Evolutionary conservation across 2,888 invertebrate species (phyloP).

Genomic region (Neria commutata): DNA sequence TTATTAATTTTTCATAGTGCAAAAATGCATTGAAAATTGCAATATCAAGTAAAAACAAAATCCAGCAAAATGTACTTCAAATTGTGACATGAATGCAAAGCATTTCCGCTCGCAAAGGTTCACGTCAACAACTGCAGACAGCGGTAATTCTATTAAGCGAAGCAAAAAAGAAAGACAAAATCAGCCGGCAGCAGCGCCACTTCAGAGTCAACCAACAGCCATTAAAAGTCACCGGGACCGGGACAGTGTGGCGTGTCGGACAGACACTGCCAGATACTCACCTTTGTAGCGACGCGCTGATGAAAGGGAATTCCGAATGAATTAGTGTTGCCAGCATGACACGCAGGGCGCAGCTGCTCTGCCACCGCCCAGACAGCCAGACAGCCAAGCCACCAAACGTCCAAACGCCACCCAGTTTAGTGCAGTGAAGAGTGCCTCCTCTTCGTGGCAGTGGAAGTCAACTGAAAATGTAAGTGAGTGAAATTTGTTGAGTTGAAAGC

Average conservation of each 20-base stretch:
- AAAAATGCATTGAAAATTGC: too few relatives aligned
- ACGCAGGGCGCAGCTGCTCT: neutral
- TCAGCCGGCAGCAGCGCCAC: conserved; percentile 14
- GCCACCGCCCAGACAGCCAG: neutral
- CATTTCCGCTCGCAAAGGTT: too few relatives aligned
- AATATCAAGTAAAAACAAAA: too few relatives aligned
- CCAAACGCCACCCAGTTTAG: neutral
- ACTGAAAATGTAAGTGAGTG: neutral
- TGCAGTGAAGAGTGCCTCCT: too few relatives aligned
- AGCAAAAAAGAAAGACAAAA: too few relatives aligned
- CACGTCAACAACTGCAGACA: too few relatives aligned
- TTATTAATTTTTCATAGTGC: too few relatives aligned
- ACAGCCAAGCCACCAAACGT: too few relatives aligned
- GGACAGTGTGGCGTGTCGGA: neutral
- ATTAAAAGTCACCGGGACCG: conserved; percentile 14
- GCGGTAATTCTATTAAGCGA: too few relatives aligned
- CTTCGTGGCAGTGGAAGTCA: too few relatives aligned
- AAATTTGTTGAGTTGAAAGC: conserved; percentile 32
- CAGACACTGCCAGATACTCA: conserved; percentile 23
- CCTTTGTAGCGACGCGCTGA: conserved; percentile 9
- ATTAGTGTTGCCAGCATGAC: conserved; percentile 17
- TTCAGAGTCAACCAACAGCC: neutral
- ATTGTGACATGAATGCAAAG: too few relatives aligned
- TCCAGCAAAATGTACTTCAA: too few relatives aligned
- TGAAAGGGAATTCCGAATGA: conserved; percentile 19